These are phyloP conservation scores for Diglossa cyanea DNA, from an alignment of 2,797 vertebrate species.

Conservation along the genomic window DNA sequence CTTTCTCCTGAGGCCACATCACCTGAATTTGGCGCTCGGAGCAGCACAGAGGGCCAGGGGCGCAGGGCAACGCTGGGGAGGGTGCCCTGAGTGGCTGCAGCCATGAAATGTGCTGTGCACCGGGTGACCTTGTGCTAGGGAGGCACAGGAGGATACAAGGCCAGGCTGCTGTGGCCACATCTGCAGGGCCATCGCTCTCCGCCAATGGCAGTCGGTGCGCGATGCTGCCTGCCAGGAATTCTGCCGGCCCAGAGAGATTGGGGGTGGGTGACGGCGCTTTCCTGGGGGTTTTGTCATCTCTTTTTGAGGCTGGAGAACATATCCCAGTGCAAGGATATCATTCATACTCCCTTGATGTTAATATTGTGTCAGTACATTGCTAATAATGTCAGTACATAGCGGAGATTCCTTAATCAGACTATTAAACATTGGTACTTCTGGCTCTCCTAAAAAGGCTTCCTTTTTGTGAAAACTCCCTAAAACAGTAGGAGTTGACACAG, in stretches of 20 bases:
- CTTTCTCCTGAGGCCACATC: background rate
- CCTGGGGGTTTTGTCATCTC: too few relatives aligned
- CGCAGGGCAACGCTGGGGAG: rapidly evolving
- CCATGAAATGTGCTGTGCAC: background rate
- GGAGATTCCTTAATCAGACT: background rate
- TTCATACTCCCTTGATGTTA: background rate
- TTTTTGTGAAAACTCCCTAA: background rate
- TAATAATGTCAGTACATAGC: background rate
- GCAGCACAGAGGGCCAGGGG: rapidly evolving
- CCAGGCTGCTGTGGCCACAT: background rate
- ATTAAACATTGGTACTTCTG: background rate
- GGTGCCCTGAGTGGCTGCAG: background rate
- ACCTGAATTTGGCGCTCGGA: rapidly evolving
- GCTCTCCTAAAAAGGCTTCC: background rate
- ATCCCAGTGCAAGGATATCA: background rate
- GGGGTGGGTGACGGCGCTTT: rapidly evolving
- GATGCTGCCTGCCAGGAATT: background rate
- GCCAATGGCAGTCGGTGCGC: background rate
- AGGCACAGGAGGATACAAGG: background rate
- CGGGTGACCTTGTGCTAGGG: background rate
- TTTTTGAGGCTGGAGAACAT: background rate
- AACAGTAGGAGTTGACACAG: background rate
- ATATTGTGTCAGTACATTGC: background rate
- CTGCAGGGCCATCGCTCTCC: background rate
- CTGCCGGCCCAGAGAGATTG: rapidly evolving